Evolutionary conservation across 2,888 invertebrate species (phyloP).

Genomic region (Cantharis lateralis): DNA sequence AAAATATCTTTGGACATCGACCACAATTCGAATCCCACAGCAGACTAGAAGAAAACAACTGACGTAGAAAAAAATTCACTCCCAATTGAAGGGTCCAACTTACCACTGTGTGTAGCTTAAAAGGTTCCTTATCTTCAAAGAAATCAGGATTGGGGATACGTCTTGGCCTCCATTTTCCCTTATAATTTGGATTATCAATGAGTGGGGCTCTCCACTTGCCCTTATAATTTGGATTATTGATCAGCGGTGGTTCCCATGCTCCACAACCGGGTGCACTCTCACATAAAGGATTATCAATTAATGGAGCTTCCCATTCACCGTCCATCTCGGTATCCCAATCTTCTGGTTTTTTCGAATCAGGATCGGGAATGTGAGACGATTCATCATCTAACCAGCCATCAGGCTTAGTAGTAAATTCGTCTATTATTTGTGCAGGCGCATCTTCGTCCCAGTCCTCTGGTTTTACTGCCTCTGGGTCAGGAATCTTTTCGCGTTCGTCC

Average conservation of each 20-base stretch:
- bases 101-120: conserved; percentile 87
- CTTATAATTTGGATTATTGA: conserved; percentile 90
- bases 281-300: conserved; percentile 89
- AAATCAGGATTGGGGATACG: conserved; percentile 90
- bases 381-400: conserved; percentile 94
- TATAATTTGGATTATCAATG: conserved; percentile 91
- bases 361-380: conserved; percentile 83
- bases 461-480: conserved; percentile 85
- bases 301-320: conserved; percentile 96
- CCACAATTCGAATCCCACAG: conserved; percentile 97
- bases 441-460: conserved; percentile 98
- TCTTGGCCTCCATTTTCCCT: conserved; percentile 91
- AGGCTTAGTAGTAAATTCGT: conserved; percentile 82
- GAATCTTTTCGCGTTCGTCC: conserved; percentile 91
- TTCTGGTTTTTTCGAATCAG: conserved; percentile 81
- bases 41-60: conserved; percentile 67
- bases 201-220: conserved; percentile 91
- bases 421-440: conserved; percentile 87
- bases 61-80: background rate
- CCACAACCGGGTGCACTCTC: conserved; percentile 77
- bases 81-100: conserved; percentile 57
- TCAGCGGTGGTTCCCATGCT: conserved; percentile 80
- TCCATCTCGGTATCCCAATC: conserved; percentile 99
- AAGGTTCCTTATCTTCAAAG: conserved; percentile 90
- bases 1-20: conserved; percentile 94